Base-by-base conservation (phyloP, 2,113 vertebrate species). In the Limnothrissa miodon region DNA sequence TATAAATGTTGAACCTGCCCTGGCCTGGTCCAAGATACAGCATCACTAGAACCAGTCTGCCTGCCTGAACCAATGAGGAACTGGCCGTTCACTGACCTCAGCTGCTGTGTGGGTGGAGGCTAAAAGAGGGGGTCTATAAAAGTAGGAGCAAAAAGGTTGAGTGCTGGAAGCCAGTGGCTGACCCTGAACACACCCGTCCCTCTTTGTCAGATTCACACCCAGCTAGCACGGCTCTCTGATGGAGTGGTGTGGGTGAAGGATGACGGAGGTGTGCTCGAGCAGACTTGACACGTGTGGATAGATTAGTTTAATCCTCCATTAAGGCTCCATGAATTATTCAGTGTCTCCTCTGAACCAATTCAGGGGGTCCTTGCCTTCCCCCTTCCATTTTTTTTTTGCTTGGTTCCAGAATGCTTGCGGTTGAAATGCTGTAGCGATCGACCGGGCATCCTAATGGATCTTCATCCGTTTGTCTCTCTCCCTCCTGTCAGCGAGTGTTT, bases 261-360 rank as follows among this genome's bases (percentile, higher is more conserved):
- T 66, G 59, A 66, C 25, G 4, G 59, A 66, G 59, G 59, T 74
- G 66, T 74, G 66, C 9, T 36, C 11, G 29, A 74, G 66, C 66
- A 74, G 62, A 2, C 11, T 51, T 86, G 81, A 62, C 87, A 84
- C 39, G 70, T n/a, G 81, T 80, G 39, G 85, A 86, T 74, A 82
- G 62, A 86, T 88, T 84, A 79, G 85, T 45, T 86, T 86, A 62
- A 84, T 53, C 82, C 29, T 56, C 83, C 19, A 51, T 86, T 83
- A 86, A 81, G 81, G 70, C 39, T 23, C 42, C 33, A 88, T 88
- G 80, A 86, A 83, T 88, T 74, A 88, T 88, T 86, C 85, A 88
- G 39, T 39, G 46, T 45, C 1, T 36, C 78, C 62, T 45, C 84
- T 53, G 33, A 79, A 56, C 81, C 36, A 17, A n/a, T 79, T 84